Evolutionary conservation across 2,797 vertebrate species (phyloP), one percentile per base, ranked within the genome.

Genomic region (Cygnus olor): DNA sequence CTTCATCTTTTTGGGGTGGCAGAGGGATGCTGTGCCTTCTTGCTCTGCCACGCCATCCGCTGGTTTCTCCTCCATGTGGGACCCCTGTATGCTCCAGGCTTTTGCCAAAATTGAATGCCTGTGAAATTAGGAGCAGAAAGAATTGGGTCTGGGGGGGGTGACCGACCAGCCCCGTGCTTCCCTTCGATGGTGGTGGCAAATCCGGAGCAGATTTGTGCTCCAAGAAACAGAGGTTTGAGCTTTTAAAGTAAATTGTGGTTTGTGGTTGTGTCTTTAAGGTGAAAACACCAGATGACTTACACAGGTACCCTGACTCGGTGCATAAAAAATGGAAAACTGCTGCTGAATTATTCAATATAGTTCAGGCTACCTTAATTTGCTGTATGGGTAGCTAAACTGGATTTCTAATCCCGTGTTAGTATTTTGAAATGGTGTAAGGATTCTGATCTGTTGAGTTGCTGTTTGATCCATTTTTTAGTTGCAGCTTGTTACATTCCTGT

Each of bases 1-100:
- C 38, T 22, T 15, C 3, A 2, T 32, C 22, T n/a, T 57, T 11
- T n/a, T 5, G 0, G 19, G 36, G 0, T 42, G 30, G 27, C 17
- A 14, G 19, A 21, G n/a, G 34, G 2, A 10, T 49, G 73, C 32
- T 21, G 25, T 69, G 28, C 49, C 34, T 47, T 17, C n/a, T 12
- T 24, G 25, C 11, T 9, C 38, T 69, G 22, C 30, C 47, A 49
- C 22, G 24, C 47, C 22, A 14, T 24, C 47, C 22, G 12, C 47
- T 49, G 47, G 24, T 51, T 51, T 34, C n/a, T 32, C 21, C 4
- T 8, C 20, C 54, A 5, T 25, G 12, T 6, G 10, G 36, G 17
- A 30, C 44, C 6, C 11, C 0, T 12, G 1, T 3, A 3, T 34
- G 18, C 36, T 49, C 19, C 16, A 34, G 13, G 22, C 10, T 64